Evolutionary conservation across 2,113 vertebrate species (phyloP).

Genomic region (Misgurnus mizolepis): DNA sequence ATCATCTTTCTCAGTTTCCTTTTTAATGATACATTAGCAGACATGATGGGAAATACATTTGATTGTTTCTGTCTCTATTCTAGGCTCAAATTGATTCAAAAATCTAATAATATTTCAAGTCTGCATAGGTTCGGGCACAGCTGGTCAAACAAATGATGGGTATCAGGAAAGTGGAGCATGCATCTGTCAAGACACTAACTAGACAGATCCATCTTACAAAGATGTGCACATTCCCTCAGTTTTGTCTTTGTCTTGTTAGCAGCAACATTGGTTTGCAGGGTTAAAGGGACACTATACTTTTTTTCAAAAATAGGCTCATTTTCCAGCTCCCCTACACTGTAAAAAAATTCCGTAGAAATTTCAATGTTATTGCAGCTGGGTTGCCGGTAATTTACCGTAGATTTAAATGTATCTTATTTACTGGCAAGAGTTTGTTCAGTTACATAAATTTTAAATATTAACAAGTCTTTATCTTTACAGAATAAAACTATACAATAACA

Average conservation of each 20-base stretch:
- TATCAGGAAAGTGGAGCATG: background rate
- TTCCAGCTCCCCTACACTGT: too few species aligned
- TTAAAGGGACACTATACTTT: too few species aligned
- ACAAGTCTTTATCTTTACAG: too few species aligned
- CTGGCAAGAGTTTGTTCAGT: too few species aligned
- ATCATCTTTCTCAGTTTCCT: background rate
- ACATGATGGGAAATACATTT: background rate
- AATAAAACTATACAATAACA: too few species aligned
- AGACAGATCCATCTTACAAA: background rate
- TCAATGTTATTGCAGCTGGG: too few species aligned
- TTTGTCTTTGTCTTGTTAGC: background rate
- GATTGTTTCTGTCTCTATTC: background rate
- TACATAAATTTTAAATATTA: too few species aligned
- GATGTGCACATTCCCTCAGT: background rate
- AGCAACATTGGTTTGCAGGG: too few species aligned
- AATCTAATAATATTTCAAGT: background rate
- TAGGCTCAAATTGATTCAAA: background rate
- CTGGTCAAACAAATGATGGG: background rate
- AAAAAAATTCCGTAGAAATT: too few species aligned
- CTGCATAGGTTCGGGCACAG: background rate
- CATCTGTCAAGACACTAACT: constrained; percentile 12
- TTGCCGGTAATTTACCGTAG: too few species aligned
- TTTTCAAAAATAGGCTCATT: too few species aligned
- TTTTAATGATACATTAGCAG: background rate
- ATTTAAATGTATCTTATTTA: too few species aligned